Base-by-base conservation (phyloP, 2,113 vertebrate genomes). In the Myxocyprinus asiaticus region DNA sequence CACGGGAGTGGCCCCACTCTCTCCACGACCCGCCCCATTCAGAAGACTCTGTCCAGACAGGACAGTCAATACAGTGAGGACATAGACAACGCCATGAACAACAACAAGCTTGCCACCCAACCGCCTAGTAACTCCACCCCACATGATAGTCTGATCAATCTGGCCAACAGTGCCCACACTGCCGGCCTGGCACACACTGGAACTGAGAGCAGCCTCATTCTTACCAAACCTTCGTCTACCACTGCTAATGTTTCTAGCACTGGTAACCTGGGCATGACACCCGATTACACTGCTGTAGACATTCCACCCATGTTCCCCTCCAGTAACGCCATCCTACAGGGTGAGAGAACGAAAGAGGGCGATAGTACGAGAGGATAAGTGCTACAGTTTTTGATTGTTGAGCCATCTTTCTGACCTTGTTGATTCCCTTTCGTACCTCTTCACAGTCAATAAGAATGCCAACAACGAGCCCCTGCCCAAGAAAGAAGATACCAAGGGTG, bases 21-120 rank as follows among this genome's bases (percentile, higher is more conserved):
- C 63, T 98, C 96, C 1, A 98, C 96, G 77, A 97, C 95, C 0
- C 90, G 96, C 58, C 96, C 96, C 5, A 96, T 97, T 85, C 95
- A 97, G 81, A 95, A 96, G 86, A 94, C 86, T 86, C 86, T 95
- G 77, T 91, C 94, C 62, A 91, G 94, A 64, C 94, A 94, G 67
- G 94, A 95, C 76, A 93, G 93, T 81, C 94, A 94, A 11, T 95
- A 95, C 12, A 94, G 90, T 12, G 93, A 94, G 77, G 93, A 94
- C 53, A 85, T 93, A 91, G 94, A 97, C 90, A 96, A 96, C 86
- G 94, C 96, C 33, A 96, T 96, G 89, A 97, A 97, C 82, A 95
- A 97, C 82, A 95, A 91, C 90, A 95, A 96, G 80, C 91, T 96
- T 82, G 93, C 93, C 72, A 96, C 91, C 3, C 89, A 90, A 75